Conservation (phyloP, 2,113 vertebrate genomes). For the Suncus etruscus region DNA sequence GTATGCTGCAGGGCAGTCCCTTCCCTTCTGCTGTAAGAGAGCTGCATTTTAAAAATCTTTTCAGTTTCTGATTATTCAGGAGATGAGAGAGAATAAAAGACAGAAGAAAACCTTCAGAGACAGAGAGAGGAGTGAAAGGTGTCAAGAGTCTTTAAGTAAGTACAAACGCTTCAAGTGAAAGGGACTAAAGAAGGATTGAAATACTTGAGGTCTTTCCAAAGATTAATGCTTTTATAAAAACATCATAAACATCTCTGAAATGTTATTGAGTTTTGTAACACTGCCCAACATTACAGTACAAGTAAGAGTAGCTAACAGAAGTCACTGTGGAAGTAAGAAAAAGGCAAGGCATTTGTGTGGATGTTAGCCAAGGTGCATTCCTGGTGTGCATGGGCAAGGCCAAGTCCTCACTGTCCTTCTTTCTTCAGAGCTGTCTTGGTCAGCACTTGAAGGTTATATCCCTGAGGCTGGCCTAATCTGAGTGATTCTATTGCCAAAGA, state of each 20-base stretch:
- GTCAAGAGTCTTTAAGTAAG: constrained; percentile 42
- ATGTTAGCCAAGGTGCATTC: background rate
- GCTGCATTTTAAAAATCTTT: constrained; percentile 42
- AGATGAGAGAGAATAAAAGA: constrained; percentile 35
- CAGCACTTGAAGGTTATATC: background rate
- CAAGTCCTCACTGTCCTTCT: background rate
- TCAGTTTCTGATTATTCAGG: constrained; percentile 21
- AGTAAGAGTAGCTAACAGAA: constrained; percentile 15
- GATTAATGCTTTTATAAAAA: constrained; percentile 33
- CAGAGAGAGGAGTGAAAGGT: background rate
- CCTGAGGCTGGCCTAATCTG: background rate
- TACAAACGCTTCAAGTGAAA: constrained; percentile 49
- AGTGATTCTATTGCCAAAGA: constrained; percentile 26
- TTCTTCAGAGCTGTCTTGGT: no score
- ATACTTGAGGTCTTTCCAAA: constrained; percentile 23
- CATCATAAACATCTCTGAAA: constrained; percentile 42
- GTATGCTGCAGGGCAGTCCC: background rate
- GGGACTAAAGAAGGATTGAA: constrained; percentile 32
- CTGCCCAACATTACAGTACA: background rate
- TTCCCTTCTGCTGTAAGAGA: constrained; percentile 28
- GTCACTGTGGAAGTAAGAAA: background rate
- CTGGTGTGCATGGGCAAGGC: background rate
- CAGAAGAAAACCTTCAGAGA: constrained; percentile 31
- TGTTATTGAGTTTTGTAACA: constrained; percentile 40
- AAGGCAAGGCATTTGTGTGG: background rate